Percentiles rank a stretch among this genome's conserved stretches.
Conservation (phyloP, 2,797 vertebrate genomes). For the Toxotes lorentzi region DNA sequence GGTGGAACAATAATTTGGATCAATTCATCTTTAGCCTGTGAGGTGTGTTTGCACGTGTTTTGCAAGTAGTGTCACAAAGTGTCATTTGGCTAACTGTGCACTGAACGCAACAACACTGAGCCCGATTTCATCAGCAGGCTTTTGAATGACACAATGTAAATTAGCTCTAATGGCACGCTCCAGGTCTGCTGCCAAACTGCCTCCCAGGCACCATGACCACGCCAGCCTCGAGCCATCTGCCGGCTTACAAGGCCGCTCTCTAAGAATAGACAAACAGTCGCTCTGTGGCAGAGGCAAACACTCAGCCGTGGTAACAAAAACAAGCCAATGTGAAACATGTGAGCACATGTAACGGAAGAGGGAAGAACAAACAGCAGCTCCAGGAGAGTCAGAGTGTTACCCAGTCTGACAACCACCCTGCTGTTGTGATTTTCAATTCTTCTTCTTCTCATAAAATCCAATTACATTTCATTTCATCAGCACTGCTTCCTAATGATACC, state of each 20-base stretch:
- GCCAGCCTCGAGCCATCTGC: conserved; percentile 53
- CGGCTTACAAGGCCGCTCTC: conserved; percentile 26
- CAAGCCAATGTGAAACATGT: conserved; percentile 4
- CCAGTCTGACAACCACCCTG: conserved; percentile 12
- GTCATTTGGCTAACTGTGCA: conserved; percentile 29
- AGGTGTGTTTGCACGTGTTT: conserved; percentile 45
- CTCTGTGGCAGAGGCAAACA: conserved; percentile 19
- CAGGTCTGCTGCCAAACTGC: conserved; percentile 49
- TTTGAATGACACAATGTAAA: conserved; percentile 50
- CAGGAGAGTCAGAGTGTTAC: neutral
- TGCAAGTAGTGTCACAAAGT: conserved; percentile 23
- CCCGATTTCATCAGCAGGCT: conserved; percentile 11
- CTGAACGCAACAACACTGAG: neutral
- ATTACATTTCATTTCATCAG: neutral
- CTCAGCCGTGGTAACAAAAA: conserved; percentile 20
- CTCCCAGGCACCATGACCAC: conserved; percentile 33
- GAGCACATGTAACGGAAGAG: conserved; percentile 1
- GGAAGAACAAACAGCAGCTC: neutral
- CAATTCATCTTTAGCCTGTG: conserved; percentile 15
- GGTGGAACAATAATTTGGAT: conserved; percentile 44
- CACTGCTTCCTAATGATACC: neutral
- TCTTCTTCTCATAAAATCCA: conserved; percentile 31
- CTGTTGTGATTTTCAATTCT: conserved; percentile 14
- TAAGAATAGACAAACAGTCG: conserved; percentile 47
- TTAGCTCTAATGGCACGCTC: conserved; percentile 50